Conservation (phyloP, 2,113 vertebrate genomes). For the Corythaixoides concolor region DNA sequence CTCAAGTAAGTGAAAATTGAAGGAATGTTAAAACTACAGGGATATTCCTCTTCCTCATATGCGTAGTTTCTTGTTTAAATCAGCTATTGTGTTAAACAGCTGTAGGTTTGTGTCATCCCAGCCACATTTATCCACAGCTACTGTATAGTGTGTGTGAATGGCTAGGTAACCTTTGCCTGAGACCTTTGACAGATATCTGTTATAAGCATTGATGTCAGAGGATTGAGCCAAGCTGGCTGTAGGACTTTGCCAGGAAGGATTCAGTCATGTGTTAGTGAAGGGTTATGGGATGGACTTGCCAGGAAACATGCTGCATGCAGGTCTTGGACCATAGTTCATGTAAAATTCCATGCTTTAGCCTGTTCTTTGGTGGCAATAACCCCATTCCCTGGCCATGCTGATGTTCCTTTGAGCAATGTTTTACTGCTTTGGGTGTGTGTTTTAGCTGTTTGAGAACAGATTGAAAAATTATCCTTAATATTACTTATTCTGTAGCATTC, state of each 20-base stretch:
- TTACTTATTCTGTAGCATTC: neutral
- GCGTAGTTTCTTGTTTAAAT: too few species aligned
- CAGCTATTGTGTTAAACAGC: rapidly evolving
- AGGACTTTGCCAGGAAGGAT: neutral
- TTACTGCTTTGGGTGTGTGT: neutral
- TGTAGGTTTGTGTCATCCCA: neutral
- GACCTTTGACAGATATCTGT: neutral
- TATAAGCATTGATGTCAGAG: neutral
- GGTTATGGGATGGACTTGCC: neutral
- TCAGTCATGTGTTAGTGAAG: neutral
- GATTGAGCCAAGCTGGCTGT: neutral
- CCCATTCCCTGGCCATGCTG: neutral
- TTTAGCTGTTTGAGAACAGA: neutral
- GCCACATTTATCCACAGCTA: too few species aligned
- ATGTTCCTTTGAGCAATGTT: neutral
- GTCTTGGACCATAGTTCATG: neutral
- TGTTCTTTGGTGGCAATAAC: neutral
- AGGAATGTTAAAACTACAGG: neutral
- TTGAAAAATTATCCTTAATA: neutral
- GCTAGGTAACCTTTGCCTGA: neutral
- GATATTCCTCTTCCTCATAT: neutral
- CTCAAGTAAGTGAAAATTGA: neutral
- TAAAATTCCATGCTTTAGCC: neutral
- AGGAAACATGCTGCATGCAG: rapidly evolving
- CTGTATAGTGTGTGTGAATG: rapidly evolving